Conservation (phyloP, 2,797 vertebrate genomes). For the Danio tinwini region DNA sequence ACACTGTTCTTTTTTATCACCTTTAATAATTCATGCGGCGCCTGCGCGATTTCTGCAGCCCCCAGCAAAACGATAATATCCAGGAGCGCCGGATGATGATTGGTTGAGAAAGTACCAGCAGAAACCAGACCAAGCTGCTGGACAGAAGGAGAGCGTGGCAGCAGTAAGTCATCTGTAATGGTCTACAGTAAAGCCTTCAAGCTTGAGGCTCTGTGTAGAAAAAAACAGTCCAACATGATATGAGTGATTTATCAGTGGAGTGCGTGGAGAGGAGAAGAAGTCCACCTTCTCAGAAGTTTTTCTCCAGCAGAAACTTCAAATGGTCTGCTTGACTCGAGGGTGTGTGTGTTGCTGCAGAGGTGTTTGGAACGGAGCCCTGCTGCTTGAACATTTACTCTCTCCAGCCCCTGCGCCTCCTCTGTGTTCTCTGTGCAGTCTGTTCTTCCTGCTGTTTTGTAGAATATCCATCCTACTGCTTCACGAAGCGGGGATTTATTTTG, state of each 20-base stretch:
- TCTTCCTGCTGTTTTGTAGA: conserved; percentile 19
- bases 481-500: conserved; percentile 1
- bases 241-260: conserved; percentile 29
- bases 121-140: not conserved
- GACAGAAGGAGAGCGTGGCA: not conserved
- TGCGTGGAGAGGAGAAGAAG: not conserved
- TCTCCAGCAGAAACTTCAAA: conserved; percentile 14
- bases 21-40: conserved; percentile 58
- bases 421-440: conserved; percentile 13
- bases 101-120: conserved; percentile 6
- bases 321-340: not conserved
- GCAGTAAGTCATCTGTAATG: conserved; percentile 34
- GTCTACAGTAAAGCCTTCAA: conserved; percentile 30
- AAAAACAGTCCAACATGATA: not conserved
- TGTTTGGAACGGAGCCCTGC: conserved; percentile 35
- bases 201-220: conserved; percentile 27
- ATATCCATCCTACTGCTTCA: not conserved
- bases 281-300: conserved; percentile 11
- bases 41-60: conserved; percentile 24
- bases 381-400: conserved; percentile 28
- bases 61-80: conserved; percentile 42
- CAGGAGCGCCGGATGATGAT: conserved; percentile 29
- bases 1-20: conserved; percentile 47
- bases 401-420: not conserved
- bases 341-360: conserved; percentile 13